Conservation (phyloP, 2,888 invertebrate species). For the Rhopalosiphum nymphaeae region DNA sequence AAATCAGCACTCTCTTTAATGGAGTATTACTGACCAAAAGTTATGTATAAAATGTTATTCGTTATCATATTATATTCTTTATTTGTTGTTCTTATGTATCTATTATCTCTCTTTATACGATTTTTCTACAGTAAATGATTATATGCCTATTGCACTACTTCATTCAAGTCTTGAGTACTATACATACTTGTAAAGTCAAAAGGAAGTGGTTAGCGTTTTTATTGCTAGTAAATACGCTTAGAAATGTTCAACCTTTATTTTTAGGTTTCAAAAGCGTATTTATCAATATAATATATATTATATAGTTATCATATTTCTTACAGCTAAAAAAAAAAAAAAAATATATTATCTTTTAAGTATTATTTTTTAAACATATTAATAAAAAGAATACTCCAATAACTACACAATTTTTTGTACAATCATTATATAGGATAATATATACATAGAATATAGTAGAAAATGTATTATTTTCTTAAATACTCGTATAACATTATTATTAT, state of each 20-base stretch:
- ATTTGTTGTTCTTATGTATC: conserved; percentile 9
- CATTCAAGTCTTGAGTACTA: background rate
- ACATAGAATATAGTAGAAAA: background rate
- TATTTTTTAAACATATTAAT: background rate
- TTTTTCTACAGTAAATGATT: background rate
- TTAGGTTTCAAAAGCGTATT: background rate
- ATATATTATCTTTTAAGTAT: too few relatives aligned
- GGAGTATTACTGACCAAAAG: background rate
- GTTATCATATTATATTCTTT: background rate
- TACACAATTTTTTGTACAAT: background rate
- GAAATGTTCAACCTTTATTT: background rate
- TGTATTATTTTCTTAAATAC: background rate
- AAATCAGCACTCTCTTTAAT: conserved; percentile 5
- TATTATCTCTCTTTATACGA: background rate
- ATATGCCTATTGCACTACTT: background rate
- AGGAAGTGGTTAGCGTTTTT: background rate
- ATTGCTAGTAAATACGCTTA: background rate
- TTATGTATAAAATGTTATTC: background rate
- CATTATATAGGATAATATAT: background rate
- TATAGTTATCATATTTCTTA: too few relatives aligned
- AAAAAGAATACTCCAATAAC: background rate
- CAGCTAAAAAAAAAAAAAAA: too few relatives aligned
- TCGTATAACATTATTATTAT: background rate
- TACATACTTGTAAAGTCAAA: background rate
- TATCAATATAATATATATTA: too few relatives aligned